phyloP scores from a whole-genome alignment of 2,113 vertebrate genomes.

The Thymallus thymallus region DNA sequence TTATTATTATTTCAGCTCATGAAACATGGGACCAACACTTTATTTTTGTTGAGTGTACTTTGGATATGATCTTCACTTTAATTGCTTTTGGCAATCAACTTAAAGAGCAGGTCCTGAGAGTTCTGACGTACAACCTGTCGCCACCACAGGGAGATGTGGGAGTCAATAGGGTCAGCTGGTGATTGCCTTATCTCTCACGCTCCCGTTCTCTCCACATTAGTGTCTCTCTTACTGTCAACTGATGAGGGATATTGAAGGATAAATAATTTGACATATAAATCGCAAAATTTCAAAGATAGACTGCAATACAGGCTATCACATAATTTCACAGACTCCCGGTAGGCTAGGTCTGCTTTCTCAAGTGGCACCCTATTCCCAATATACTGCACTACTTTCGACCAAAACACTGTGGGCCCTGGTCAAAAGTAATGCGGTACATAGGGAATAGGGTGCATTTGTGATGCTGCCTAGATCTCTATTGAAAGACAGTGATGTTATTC shows the following conservation, averaged over 20 bases:
- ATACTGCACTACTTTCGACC: too few relatives aligned
- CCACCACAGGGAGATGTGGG: neutral
- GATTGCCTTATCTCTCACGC: neutral
- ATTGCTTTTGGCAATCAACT: neutral
- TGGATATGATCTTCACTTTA: neutral
- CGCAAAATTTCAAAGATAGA: too few relatives aligned
- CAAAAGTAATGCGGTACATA: too few relatives aligned
- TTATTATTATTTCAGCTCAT: too few relatives aligned
- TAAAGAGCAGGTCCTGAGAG: neutral
- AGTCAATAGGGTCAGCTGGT: neutral
- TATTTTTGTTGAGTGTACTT: too few relatives aligned
- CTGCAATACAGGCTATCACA: neutral
- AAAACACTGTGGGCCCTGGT: too few relatives aligned
- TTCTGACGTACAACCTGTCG: too few relatives aligned
- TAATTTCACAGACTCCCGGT: neutral
- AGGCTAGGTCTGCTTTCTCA: neutral
- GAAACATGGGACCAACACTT: too few relatives aligned
- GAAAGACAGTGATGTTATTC: neutral
- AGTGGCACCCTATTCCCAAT: too few relatives aligned
- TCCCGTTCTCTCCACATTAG: neutral
- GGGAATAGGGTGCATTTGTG: too few relatives aligned
- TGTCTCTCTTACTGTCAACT: neutral
- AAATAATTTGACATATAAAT: neutral
- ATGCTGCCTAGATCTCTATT: too few relatives aligned
- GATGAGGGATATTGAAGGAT: neutral